Base-by-base conservation (phyloP, 2,797 vertebrate genomes). In the Micropoecilia bifurca region DNA sequence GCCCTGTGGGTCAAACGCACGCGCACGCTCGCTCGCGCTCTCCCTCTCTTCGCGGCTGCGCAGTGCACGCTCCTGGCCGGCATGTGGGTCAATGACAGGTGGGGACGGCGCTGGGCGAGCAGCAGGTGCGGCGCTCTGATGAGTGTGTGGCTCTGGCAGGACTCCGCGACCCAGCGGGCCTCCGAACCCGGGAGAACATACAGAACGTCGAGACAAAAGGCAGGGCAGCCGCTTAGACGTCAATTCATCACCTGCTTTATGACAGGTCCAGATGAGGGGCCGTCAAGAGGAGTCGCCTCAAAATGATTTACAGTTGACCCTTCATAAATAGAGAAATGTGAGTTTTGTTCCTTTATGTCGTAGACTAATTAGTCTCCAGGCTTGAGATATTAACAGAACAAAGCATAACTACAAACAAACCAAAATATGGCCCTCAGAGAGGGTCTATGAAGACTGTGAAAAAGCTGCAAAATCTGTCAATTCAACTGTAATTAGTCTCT, bases 1-100 rank as follows among this genome's bases (percentile, higher is more conserved):
- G 91, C 85, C 85, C 83, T 78, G 77, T 89, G 88, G 87, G 87
- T 91, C 91, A 90, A 73, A 79, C 45, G 36, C 80, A 84, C 82
- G 39, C 75, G 36, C 83, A 68, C 71, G 33, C 80, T 73, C 83
- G 47, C 85, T 61, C 84, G 63, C 71, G 78, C 83, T 80, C 69
- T 9, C 74, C 3, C 75, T 7, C 46, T 71, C 77, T 59, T 75
- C 55, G 55, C 63, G 50, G 0, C 48, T 63, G 8, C 74, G 36
- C 71, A 73, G 74, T 43, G 71, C 73, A 78, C 46, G 47, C 80
- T 82, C 79, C 82, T 83, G 88, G 90, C 80, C 82, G 68, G 43
- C 28, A 36, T 81, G 80, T 45, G 74, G 79, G 81, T 92, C 80
- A 78, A 68, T 85, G 90, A 87, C 90, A 90, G 91, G 88, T 91